Conservation (phyloP, 2,113 vertebrate species). For the Delphinapterus leucas region DNA sequence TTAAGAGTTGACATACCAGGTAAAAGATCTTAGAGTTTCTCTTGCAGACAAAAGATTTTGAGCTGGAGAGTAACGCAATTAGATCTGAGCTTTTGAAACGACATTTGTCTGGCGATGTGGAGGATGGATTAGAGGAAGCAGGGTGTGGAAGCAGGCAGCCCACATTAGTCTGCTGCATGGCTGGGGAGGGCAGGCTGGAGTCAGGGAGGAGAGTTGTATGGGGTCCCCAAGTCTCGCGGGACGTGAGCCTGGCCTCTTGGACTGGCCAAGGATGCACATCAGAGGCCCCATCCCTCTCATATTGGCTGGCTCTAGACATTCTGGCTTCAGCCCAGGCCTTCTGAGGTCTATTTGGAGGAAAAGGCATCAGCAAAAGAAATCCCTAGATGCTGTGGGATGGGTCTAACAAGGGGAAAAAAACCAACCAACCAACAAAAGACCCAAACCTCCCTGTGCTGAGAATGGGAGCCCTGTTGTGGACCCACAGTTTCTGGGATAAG, state of each 20-base stretch:
- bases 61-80: not conserved
- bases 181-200: not conserved
- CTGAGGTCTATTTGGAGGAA: not conserved
- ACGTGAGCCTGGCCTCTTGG: not conserved
- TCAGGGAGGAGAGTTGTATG: not conserved
- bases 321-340: not conserved
- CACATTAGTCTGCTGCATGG: rapidly evolving
- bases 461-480: not conserved
- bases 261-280: not conserved
- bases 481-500: not conserved
- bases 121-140: not conserved
- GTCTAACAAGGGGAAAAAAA: not conserved
- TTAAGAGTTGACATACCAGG: not conserved
- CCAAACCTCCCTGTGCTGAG: not conserved
- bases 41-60: not conserved
- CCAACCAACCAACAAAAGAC: not conserved
- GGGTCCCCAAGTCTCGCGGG: not conserved
- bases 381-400: not conserved
- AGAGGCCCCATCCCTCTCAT: not conserved
- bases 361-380: not conserved
- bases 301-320: not conserved
- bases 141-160: not conserved
- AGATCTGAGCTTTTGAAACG: not conserved
- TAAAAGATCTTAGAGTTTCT: not conserved
- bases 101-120: too few species aligned